Base-by-base conservation (phyloP, 2,797 vertebrate species). In the Zenarchopterus dispar region DNA sequence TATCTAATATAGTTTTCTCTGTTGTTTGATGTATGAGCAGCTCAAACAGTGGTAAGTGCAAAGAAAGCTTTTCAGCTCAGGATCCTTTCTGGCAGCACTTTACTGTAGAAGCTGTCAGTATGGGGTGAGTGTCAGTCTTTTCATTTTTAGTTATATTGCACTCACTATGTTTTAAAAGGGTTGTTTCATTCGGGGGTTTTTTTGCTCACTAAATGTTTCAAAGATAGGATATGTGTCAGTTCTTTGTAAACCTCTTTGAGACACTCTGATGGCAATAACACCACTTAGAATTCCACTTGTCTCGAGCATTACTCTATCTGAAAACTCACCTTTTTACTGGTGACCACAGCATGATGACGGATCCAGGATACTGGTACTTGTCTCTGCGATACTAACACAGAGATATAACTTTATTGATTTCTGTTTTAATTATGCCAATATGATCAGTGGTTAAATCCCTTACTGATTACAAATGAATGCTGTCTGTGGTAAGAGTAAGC, bases 11-110 rank as follows among this genome's bases (percentile, higher is more conserved):
- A 24, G 17, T 41, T 70, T 21, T 45, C 15, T 57, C 19, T 36
- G 9, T 44, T 10, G 11, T 56, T 46, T 49, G 6, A 22, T 1
- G 2, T 41, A 28, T 45, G 31, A 53, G 19, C 17, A 22, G 50
- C 45, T 59, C 1, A 72, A 33, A 67, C 31, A 7, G 4, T 70
- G 31, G 5, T 60, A 48, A 63, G 43, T 54, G 39, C 22, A 49
- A 36, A 45, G 50, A 62, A 62, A 59, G 46, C 26, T 64, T 70
- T 64, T 49, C 66, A 45, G 24, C 47, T 50, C 39, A 39, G 21
- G 58, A 56, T 71, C 19, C 47, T 42, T 31, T 69, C 13, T 48
- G 51, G 71, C 56, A 46, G 7, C 45, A 28, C 45, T 26, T 50
- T 15, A 64, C 21, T 55, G 18, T 28, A 41, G 33, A 56, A 10